Percentiles rank a stretch among this genome's conserved stretches.
Conservation (phyloP, 2,888 invertebrate genomes). For the Ectemnius cavifrons region DNA sequence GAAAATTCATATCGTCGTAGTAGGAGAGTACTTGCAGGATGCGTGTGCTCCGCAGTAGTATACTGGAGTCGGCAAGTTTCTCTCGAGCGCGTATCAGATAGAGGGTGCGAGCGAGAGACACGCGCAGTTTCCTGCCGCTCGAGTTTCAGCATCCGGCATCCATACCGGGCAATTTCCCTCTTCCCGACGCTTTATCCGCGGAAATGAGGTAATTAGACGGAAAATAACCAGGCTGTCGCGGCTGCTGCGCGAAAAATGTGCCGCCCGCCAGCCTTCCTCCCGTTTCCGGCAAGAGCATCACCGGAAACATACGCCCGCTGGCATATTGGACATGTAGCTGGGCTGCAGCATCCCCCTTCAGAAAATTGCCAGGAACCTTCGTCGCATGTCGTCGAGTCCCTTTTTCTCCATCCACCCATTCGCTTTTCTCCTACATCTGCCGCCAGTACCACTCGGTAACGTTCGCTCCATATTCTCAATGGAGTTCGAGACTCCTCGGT, state of each 20-base stretch:
- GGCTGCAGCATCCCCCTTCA: not conserved
- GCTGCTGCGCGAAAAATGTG: slow-evolving; percentile 32
- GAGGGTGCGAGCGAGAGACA: slow-evolving; percentile 7
- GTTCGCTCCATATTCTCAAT: not conserved
- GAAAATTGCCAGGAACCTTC: slow-evolving; percentile 13
- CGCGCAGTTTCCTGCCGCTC: slow-evolving; percentile 2
- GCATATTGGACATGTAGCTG: slow-evolving; percentile 17
- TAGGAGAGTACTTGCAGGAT: no score
- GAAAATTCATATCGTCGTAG: no score
- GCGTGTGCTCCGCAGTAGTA: no score
- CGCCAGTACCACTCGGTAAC: not conserved
- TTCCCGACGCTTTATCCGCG: slow-evolving; percentile 17
- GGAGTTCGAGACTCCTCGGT: not conserved
- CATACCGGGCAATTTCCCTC: slow-evolving; percentile 17
- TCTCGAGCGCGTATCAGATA: no score
- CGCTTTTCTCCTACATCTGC: not conserved
- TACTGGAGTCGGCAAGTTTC: no score
- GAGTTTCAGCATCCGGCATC: slow-evolving; percentile 19
- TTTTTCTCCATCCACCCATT: not conserved
- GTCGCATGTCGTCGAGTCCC: not conserved
- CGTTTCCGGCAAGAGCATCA: not conserved
- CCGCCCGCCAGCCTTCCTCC: slow-evolving; percentile 4
- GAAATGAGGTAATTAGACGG: slow-evolving; percentile 52
- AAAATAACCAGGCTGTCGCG: slow-evolving; percentile 43
- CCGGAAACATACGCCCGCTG: slow-evolving; percentile 1